A percentile compares a stretch with the other conserved stretches of the same genome.
phyloP scores from a whole-genome alignment of 2,113 vertebrate species.

The Mustela lutreola region DNA sequence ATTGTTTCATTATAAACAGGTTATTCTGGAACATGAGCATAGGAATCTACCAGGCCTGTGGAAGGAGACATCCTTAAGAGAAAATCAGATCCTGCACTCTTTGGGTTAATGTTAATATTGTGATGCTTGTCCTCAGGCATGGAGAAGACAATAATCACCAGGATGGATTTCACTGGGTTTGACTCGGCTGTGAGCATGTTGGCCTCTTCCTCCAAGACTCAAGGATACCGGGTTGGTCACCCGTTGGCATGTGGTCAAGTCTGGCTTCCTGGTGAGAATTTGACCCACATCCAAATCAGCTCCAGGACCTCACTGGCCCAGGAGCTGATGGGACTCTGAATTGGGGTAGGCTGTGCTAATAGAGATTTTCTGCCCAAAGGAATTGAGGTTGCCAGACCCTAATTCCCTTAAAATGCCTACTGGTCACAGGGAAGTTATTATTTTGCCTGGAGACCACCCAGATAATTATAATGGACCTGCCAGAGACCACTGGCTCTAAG shows the following conservation, averaged over 20 bases:
- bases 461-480: constrained; percentile 61
- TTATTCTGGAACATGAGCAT: neutral
- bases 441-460: constrained; percentile 50
- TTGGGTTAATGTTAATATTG: neutral
- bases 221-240: neutral
- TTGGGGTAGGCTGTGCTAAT: neutral
- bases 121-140: neutral
- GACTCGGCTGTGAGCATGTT: neutral
- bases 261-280: neutral
- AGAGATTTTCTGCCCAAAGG: constrained; percentile 26
- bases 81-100: neutral
- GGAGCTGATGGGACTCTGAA: neutral
- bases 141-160: neutral
- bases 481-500: constrained; percentile 16
- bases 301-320: neutral
- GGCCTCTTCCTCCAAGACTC: neutral
- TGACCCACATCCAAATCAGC: neutral
- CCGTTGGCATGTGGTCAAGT: neutral
- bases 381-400: neutral
- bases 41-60: neutral
- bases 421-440: constrained; percentile 30
- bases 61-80: neutral
- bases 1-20: constrained; percentile 54
- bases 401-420: constrained; percentile 20
- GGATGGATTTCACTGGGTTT: neutral